These are phyloP conservation scores for Probosciger aterrimus DNA, from an alignment of 2,113 vertebrate genomes.

Conservation along the genomic window DNA sequence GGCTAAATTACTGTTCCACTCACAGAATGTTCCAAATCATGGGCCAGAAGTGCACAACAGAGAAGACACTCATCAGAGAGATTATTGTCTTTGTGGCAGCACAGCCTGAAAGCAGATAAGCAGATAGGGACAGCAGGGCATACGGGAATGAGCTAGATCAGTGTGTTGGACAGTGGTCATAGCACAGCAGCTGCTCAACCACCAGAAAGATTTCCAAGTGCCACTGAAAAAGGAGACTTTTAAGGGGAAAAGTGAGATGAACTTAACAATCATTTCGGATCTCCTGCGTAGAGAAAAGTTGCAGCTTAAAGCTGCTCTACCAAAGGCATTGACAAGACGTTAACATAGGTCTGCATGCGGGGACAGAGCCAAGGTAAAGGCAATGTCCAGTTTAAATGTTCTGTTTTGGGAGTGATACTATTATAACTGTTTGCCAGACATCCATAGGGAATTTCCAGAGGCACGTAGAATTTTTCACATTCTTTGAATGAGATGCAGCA, in stretches of 20 bases:
- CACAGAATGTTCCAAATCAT: background rate
- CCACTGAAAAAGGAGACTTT: background rate
- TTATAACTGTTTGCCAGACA: background rate
- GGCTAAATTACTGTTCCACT: background rate
- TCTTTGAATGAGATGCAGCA: background rate
- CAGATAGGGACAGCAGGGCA: background rate
- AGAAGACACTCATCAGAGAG: background rate
- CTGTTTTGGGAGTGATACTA: background rate
- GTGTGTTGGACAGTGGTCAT: background rate
- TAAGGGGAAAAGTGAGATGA: background rate
- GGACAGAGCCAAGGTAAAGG: background rate
- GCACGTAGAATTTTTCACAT: background rate
- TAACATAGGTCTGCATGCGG: background rate
- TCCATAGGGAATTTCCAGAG: background rate
- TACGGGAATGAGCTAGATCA: background rate
- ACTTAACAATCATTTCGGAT: background rate
- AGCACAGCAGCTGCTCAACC: background rate
- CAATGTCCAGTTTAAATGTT: background rate
- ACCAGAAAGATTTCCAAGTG: background rate
- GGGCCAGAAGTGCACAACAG: background rate
- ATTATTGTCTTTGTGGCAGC: background rate
- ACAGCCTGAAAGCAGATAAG: background rate
- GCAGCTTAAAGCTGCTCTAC: background rate
- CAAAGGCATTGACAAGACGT: background rate
- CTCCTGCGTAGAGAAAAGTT: background rate